These are phyloP conservation scores for Sphecodes monilicornis DNA, from an alignment of 2,888 invertebrate genomes.

Conservation along the genomic window DNA sequence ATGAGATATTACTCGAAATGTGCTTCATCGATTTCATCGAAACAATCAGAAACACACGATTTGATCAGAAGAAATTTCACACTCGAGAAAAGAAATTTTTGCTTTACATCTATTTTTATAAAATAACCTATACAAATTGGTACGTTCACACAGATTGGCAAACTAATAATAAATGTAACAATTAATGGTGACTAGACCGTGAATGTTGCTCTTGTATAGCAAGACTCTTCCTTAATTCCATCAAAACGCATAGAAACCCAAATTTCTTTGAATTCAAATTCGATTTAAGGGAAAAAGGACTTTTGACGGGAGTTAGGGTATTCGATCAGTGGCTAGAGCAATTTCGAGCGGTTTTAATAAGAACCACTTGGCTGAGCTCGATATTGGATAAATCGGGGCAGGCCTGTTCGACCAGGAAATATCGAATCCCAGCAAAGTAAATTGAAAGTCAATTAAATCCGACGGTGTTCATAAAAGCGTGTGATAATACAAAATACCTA, in stretches of 20 bases:
- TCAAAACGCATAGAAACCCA: neutral
- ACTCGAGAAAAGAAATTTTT: too few relatives aligned
- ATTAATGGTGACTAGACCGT: too few relatives aligned
- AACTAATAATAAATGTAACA: too few relatives aligned
- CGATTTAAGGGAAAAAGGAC: neutral
- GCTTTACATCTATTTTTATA: too few relatives aligned
- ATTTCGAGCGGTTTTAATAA: slow-evolving; percentile 28
- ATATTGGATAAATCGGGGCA: slow-evolving; percentile 15
- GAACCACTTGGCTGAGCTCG: slow-evolving; percentile 12
- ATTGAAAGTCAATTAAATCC: slow-evolving; percentile 8
- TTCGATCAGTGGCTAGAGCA: neutral
- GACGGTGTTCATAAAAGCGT: neutral
- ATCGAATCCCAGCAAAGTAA: slow-evolving; percentile 2
- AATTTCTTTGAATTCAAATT: neutral
- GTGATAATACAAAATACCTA: neutral
- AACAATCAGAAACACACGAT: too few relatives aligned
- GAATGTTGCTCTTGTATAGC: accelerated
- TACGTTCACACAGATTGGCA: too few relatives aligned
- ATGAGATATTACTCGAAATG: too few relatives aligned
- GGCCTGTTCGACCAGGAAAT: neutral
- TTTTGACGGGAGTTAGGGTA: slow-evolving; percentile 7
- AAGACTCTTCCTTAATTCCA: neutral
- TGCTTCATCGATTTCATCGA: too few relatives aligned
- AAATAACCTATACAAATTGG: too few relatives aligned
- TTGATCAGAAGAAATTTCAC: too few relatives aligned